Evolutionary conservation across 2,888 invertebrate species (phyloP).

Genomic region (Lottia gigantea): DNA sequence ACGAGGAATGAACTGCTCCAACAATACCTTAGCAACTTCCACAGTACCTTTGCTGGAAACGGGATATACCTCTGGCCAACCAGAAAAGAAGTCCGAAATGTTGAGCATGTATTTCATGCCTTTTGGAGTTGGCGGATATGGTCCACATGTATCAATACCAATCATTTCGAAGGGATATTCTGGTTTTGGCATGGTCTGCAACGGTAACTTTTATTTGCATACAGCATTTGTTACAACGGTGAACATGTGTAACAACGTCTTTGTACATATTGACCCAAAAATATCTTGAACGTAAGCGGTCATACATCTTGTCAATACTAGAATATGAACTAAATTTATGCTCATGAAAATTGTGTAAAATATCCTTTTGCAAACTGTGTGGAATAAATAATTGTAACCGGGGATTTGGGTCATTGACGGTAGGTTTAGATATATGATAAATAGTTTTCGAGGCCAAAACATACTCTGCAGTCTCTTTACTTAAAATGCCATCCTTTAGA

Average conservation of each 20-base stretch:
- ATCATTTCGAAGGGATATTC: not conserved
- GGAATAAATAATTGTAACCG: not conserved
- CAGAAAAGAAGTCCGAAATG: not conserved
- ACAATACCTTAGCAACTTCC: not conserved
- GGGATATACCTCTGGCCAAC: not conserved
- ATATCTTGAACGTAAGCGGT: not conserved
- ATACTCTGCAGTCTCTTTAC: not conserved
- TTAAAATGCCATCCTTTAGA: not conserved
- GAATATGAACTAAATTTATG: conserved; percentile 1
- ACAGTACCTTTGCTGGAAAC: not conserved
- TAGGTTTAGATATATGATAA: not conserved
- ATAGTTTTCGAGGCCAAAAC: not conserved
- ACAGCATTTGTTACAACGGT: conserved; percentile 10
- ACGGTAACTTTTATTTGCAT: not conserved
- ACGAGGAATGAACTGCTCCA: not conserved
- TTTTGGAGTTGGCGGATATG: not conserved
- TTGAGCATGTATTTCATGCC: not conserved
- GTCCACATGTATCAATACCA: conserved; percentile 4
- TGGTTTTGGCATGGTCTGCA: not conserved
- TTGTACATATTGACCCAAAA: conserved; percentile 16
- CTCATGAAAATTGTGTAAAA: not conserved
- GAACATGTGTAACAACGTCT: not conserved
- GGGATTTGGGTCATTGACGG: not conserved
- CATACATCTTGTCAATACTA: conserved; percentile 15
- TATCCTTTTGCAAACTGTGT: not conserved